Percentiles rank a stretch among this genome's conserved stretches.
Evolutionary conservation across 2,888 invertebrate species (phyloP).

Genomic region (Apocheima hispidaria): DNA sequence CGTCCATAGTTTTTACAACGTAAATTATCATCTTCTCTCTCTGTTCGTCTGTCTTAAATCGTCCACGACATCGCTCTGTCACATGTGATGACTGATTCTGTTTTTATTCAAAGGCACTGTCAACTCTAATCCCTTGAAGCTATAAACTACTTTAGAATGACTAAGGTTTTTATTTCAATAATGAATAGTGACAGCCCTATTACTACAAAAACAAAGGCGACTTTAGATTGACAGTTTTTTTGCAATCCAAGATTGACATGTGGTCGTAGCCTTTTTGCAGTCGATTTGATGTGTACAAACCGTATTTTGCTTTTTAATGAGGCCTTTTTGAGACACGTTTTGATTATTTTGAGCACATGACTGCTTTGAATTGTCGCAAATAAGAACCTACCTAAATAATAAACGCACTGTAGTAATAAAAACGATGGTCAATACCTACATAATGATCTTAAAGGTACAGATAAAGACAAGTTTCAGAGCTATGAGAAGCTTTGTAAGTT

Average conservation of each 20-base stretch:
- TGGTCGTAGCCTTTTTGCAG: conserved; percentile 62
- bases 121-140: conserved; percentile 14
- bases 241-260: conserved; percentile 66
- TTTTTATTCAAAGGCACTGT: conserved; percentile 15
- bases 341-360: conserved; percentile 22
- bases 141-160: background rate
- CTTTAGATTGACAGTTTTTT: conserved; percentile 40
- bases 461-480: too few relatives aligned
- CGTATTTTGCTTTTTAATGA: conserved; percentile 45
- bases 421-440: too few relatives aligned
- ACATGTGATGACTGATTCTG: conserved; percentile 55
- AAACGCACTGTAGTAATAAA: too few relatives aligned
- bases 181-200: conserved; percentile 46
- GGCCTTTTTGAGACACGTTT: conserved; percentile 26
- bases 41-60: conserved; percentile 69
- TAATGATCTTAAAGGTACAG: too few relatives aligned
- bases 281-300: conserved; percentile 30
- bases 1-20: background rate
- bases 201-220: background rate
- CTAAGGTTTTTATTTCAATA: conserved; percentile 31
- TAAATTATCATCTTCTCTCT: background rate
- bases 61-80: conserved; percentile 62
- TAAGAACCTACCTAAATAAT: too few relatives aligned
- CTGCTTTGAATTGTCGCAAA: background rate
- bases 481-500: too few relatives aligned